Evolutionary conservation across 2,888 invertebrate genomes (phyloP).

Genomic region (Limnephilus lunatus): DNA sequence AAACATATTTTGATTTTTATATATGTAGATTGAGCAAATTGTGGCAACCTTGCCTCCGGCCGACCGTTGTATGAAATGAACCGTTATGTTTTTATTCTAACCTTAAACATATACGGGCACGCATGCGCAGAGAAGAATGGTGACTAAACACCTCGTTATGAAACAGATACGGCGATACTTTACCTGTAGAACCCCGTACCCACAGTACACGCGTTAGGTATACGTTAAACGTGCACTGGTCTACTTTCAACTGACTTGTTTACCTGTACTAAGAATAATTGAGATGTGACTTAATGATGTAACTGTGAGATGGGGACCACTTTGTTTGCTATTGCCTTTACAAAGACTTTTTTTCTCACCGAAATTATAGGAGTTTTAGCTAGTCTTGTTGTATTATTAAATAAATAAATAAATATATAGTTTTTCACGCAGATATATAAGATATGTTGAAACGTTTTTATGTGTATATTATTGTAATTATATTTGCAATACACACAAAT

Average conservation of each 20-base stretch:
- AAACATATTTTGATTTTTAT: too few relatives aligned
- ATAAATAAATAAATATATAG: too few relatives aligned
- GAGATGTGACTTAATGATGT: neutral
- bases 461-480: too few relatives aligned
- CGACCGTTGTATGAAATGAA: constrained; percentile 23
- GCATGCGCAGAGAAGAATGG: constrained; percentile 3
- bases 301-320: neutral
- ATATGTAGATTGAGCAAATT: too few relatives aligned
- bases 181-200: neutral
- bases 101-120: constrained; percentile 40
- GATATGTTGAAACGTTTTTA: too few relatives aligned
- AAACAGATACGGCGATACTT: constrained; percentile 2
- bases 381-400: too few relatives aligned
- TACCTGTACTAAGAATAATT: neutral
- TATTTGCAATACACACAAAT: too few relatives aligned
- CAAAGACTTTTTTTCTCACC: too few relatives aligned
- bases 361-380: too few relatives aligned
- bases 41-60: neutral
- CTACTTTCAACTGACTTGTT: neutral
- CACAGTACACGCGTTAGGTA: neutral
- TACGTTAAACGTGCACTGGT: neutral
- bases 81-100: constrained; percentile 39
- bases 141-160: constrained; percentile 43
- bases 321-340: too few relatives aligned
- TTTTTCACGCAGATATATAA: too few relatives aligned